These are phyloP conservation scores for Plutomurus gul DNA, from an alignment of 1,140 invertebrate species.

Conservation along the genomic window DNA sequence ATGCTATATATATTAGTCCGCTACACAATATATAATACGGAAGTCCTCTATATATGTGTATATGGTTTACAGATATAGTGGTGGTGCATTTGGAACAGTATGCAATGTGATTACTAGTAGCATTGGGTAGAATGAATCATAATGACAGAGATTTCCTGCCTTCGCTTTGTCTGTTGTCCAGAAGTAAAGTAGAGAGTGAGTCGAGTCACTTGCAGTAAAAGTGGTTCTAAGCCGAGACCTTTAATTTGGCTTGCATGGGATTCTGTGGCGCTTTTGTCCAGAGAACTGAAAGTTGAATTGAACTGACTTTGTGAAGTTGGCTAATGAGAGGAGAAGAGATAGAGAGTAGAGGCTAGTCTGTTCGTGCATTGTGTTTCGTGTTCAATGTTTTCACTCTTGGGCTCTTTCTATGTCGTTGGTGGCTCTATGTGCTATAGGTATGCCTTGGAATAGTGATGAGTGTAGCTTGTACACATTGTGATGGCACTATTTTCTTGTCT, in stretches of 20 bases:
- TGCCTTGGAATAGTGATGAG: neutral
- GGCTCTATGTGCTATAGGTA: too few species aligned
- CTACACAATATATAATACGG: too few species aligned
- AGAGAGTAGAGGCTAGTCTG: neutral
- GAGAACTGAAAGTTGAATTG: neutral
- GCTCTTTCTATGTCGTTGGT: too few species aligned
- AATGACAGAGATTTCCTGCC: neutral
- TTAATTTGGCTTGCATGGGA: neutral
- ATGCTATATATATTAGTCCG: too few species aligned
- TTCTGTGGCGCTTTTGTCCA: neutral
- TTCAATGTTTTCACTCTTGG: too few species aligned
- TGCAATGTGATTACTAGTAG: too few species aligned
- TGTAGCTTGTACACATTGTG: neutral
- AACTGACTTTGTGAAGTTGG: neutral
- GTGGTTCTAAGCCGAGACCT: neutral
- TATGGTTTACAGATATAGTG: too few species aligned
- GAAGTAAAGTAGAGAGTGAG: neutral
- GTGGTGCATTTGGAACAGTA: too few species aligned
- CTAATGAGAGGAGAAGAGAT: neutral
- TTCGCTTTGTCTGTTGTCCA: neutral
- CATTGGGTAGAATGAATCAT: neutral
- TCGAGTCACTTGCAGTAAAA: neutral
- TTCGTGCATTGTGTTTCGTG: neutral
- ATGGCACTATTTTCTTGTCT: slow-evolving; percentile 24
- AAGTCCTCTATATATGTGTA: too few species aligned